phyloP scores from a whole-genome alignment of 2,888 invertebrate genomes.

The Athetis lepigone region DNA sequence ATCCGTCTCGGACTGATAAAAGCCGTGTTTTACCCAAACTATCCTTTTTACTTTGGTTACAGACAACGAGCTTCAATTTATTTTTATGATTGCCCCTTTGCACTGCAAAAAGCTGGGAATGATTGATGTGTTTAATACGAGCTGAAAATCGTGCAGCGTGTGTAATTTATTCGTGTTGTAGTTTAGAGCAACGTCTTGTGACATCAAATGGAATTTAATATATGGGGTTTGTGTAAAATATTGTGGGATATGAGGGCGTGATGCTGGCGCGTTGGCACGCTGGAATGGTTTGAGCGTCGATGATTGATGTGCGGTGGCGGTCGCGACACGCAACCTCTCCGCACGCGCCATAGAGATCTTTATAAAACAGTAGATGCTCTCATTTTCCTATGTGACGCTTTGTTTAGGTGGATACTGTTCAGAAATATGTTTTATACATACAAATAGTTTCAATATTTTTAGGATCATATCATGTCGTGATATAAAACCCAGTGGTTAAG shows the following conservation, averaged over 20 bases:
- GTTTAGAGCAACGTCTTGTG: slow-evolving; percentile 70
- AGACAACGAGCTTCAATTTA: slow-evolving; percentile 70
- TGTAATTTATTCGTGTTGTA: slow-evolving; percentile 77
- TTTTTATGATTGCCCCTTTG: slow-evolving; percentile 71
- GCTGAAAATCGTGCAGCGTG: slow-evolving; percentile 71
- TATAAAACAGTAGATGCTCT: slow-evolving; percentile 7
- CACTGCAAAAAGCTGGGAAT: slow-evolving; percentile 59
- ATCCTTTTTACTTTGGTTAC: slow-evolving; percentile 70
- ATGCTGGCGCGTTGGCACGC: slow-evolving; percentile 49
- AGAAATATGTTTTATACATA: too few species aligned
- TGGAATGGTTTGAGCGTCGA: slow-evolving; percentile 45
- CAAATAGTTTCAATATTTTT: too few species aligned
- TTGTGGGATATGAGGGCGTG: slow-evolving; percentile 50
- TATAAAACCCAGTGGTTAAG: too few species aligned
- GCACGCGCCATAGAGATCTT: slow-evolving; percentile 15
- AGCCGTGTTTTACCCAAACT: slow-evolving; percentile 72
- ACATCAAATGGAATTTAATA: slow-evolving; percentile 80
- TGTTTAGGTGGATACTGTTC: background rate
- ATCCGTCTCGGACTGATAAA: slow-evolving; percentile 77
- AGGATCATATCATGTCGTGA: too few species aligned
- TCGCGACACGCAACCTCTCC: slow-evolving; percentile 46
- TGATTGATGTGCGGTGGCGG: slow-evolving; percentile 61
- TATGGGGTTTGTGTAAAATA: slow-evolving; percentile 75
- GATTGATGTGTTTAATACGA: slow-evolving; percentile 74
- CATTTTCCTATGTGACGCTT: background rate